Base-by-base conservation (phyloP, 2,888 invertebrate genomes). In the Perdita meconis region DNA sequence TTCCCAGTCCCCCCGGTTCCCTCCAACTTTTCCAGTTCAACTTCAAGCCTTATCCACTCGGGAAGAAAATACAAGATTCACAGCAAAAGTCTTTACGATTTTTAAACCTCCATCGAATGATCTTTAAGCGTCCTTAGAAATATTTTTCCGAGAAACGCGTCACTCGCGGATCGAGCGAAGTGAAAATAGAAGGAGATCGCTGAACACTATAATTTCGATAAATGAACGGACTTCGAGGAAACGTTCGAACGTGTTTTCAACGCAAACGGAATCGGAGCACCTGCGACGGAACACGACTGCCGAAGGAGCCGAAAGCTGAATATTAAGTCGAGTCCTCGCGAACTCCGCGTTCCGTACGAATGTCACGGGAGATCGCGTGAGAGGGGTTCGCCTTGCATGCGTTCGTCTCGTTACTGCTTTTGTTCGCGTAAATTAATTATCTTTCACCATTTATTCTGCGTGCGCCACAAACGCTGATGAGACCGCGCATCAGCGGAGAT, bases 361-460 rank as follows among this genome's bases (percentile, higher is more conserved):
- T 86, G 88, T 63, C 83, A 79, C 80, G 74, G 67, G 78, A 84
- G 78, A 88, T 89, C 86, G 89, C 89, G 89, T 89, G 89, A 85
- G 87, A 82, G 78, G 69, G 24, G 24, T 72, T 75, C 65, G 64
- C 69, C 24, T 89, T 85, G 89, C 89, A 89, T 89, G 90, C 85
- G 66, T 76, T 78, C 44, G 83, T 87, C 89, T 89, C 89, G 88
- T 89, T 89, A 89, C 88, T 86, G 86, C 84, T 87, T 89, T 89
- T 88, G 89, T 89, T 88, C 86, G 81, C 83, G 87, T 88, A 88
- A 89, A 89, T 89, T 89, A 89, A 89, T 89, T 89, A 89, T 80
- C 78, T 77, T 75, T 56, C 80, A 69, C 72, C 72, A 68, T 80
- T 82, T 84, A 80, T 82, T 85, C 85, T 76, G 82, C 81, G 83